Base-by-base conservation (phyloP, 2,113 vertebrate genomes). In the Dasypus novemcinctus region DNA sequence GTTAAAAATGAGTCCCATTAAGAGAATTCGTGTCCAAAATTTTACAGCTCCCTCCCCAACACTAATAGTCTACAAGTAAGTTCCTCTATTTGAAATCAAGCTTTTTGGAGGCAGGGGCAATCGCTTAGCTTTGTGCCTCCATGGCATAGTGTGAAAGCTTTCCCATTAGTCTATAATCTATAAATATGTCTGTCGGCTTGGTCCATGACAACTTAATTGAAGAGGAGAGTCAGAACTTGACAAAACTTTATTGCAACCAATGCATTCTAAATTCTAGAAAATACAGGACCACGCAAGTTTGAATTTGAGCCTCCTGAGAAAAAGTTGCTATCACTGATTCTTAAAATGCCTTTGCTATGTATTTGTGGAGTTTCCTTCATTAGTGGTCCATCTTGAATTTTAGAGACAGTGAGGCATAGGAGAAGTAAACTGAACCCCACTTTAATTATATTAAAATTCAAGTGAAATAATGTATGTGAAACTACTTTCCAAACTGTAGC, bases 61-160 rank as follows among this genome's bases (percentile, higher is more conserved):
- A 82, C 31, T 82, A 76, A 81, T 46, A 54, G 49, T 93, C 94
- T 52, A 36, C 71, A 69, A 90, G 15, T 54, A 41, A 36, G 4
- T 69, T 87, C 82, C 71, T 95, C 43, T 68, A 69, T 80, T 41
- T 80, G 4, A 95, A 78, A 92, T 84, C 23, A 38, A 64, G n/a
- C n/a, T 46, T 46, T 36, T 57, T 41, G 25, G 59, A 83, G 49
- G 25, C 23, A 87, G 12, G 64, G 21, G 68, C 4, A 33, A 38
- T 71, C 38, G 27, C 38, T 81, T 49, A 81, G 43, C 7, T 91
- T 36, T 84, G 29, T 43, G 17, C 1, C 2, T 2, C 18, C 15
- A 52, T 41, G 38, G 7, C n/a, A 57, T 17, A 54, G n/a, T 9
- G 17, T 86, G 33, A 71, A 15, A 87, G 11, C 33, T 66, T 72